Base-by-base conservation (phyloP, 2,797 vertebrate species). In the Chanos chanos region DNA sequence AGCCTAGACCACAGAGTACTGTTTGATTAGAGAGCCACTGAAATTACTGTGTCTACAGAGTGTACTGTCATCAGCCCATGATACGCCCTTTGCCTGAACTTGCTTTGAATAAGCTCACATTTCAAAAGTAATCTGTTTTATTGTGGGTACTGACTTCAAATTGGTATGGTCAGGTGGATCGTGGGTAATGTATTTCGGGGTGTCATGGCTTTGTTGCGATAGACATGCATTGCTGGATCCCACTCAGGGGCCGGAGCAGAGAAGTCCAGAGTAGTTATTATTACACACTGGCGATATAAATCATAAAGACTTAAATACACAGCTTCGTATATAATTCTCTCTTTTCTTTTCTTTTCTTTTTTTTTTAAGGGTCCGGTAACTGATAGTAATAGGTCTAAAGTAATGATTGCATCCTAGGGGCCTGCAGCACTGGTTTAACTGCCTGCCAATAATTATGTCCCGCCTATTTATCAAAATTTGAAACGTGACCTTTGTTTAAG, bases 231-330 rank as follows among this genome's bases (percentile, higher is more conserved):
- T n/a, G n/a, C n/a, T n/a, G n/a, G n/a, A n/a, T n/a, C n/a, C n/a
- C n/a, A n/a, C n/a, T n/a, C n/a, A n/a, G n/a, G n/a, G n/a, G n/a
- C n/a, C n/a, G n/a, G n/a, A n/a, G 59, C 71, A 78, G 68, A 61
- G 61, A 53, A 79, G 74, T 78, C 73, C 69, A 72, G 72, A 77
- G 81, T 74, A 73, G 60, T 48, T 76, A 64, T 86, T 85, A 88
- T 89, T 83, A 52, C 64, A 54, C 40, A 61, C 41, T 68, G 68
- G 55, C 62, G 54, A 75, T 75, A 75, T 88, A 84, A 87, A 89
- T 87, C 82, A 84, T 60, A 36, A 39, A 73, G 69, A 64, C 49
- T 53, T 68, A 50, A 78, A 84, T 79, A 70, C 76, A 77, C 81
- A 77, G n/a, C n/a, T n/a, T n/a, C n/a, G n/a, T n/a, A n/a, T n/a